A percentile compares a stretch with the other conserved stretches of the same genome.
phyloP scores from a whole-genome alignment of 2,797 vertebrate genomes.

The Rhabdophis nuchalis region DNA sequence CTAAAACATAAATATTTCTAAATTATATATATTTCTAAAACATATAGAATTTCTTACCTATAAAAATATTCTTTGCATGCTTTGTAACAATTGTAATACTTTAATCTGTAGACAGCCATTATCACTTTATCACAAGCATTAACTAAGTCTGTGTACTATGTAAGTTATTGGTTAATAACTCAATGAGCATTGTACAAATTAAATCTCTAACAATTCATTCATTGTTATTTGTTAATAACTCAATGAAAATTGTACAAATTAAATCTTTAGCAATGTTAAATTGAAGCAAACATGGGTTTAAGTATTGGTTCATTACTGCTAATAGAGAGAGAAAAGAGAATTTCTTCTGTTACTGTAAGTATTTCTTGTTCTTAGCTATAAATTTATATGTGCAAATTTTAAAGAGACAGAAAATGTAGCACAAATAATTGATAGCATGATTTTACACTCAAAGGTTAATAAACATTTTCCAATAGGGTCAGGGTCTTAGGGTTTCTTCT shows the following conservation, averaged over 20 bases:
- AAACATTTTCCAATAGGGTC: too few species aligned
- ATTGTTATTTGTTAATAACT: conserved; percentile 13
- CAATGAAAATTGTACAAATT: neutral
- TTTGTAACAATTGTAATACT: conserved; percentile 24
- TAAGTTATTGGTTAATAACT: conserved; percentile 22
- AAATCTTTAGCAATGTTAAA: conserved; percentile 23
- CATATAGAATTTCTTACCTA: neutral
- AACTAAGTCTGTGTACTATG: conserved; percentile 32
- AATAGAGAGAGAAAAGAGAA: neutral
- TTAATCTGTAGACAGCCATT: conserved; percentile 46
- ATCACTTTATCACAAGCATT: conserved; percentile 41
- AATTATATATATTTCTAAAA: too few species aligned
- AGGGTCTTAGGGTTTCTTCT: neutral
- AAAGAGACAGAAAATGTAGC: neutral
- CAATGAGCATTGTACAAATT: neutral
- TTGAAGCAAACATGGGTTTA: conserved; percentile 3
- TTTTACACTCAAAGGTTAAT: neutral
- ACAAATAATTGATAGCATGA: neutral
- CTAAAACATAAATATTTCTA: conserved; percentile 10
- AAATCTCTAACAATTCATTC: conserved; percentile 10
- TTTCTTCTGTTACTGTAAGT: neutral
- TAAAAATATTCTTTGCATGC: conserved; percentile 4
- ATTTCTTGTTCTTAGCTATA: neutral
- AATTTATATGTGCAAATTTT: neutral
- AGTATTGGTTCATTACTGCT: neutral